Evolutionary conservation across 2,113 vertebrate genomes (phyloP), one percentile per base, ranked within the genome.

Genomic region (Muntiacus reevesi): DNA sequence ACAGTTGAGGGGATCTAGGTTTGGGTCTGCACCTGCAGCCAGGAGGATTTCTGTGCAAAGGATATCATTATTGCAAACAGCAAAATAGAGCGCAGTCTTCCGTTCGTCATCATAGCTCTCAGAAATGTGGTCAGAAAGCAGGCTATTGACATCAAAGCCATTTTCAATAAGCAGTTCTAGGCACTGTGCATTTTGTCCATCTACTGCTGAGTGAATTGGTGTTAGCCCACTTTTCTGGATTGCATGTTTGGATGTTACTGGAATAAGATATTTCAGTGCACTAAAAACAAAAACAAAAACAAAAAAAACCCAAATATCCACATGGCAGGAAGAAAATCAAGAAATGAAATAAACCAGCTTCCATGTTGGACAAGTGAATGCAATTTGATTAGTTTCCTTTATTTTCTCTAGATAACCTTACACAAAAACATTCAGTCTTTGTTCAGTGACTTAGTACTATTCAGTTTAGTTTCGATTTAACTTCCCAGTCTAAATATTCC

Each of bases 1-100:
- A 98, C 99, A 99, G 95, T 99, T 98, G 82, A 99, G 99, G 8
- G 99, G 99, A 97, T 99, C 99, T 86, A 99, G 95, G 98, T 99
- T 99, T 5, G 99, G 99, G 93, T 99, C 98, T 17, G 99, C 99
- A 1, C 99, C 99, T 1, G 99, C 99, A 50, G 97, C 98, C 94
- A 99, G 98, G 54, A 99, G 86, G 78, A 99, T 62, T 98, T 99
- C 98, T 0, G 99, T 99, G 94, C 99, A 99, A 5, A 98, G 98
- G 60, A 99, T 98, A 57, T 99, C 99, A 30, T 99, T 99, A 59
- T 99, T 99, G 87, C 99, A 99, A 96, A 99, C 99, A 0, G 99
- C 99, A 89, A 99, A 99, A 98, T 99, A 99, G 27, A 99, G 97
- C 0, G 99, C 99, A 0, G 99, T 99, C 97, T 97, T 99, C 90